These are phyloP conservation scores for Pentamera pediparva DNA, from an alignment of 53 echinoderm and acorn worm species.

Conservation along the genomic window DNA sequence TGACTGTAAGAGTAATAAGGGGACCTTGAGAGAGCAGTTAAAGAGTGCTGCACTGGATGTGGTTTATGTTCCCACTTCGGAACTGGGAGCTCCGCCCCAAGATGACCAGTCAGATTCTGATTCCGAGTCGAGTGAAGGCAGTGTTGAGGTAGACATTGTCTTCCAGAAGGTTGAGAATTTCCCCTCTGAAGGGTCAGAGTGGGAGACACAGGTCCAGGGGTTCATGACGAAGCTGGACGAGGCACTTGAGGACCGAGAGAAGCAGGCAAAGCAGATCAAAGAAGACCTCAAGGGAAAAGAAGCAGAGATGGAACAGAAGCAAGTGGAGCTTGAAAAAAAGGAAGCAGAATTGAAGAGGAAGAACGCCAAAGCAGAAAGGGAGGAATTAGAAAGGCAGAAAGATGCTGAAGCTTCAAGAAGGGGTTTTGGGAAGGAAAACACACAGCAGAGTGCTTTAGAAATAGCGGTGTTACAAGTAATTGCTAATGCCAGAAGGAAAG, in stretches of 20 bases:
- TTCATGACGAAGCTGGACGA: conserved; percentile 76
- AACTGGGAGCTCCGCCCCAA: conserved; percentile 37
- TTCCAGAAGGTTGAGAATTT: conserved; percentile 80
- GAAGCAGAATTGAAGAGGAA: conserved; percentile 9
- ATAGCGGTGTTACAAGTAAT: conserved; percentile 6
- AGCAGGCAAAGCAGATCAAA: conserved; percentile 13
- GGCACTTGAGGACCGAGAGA: conserved; percentile 45
- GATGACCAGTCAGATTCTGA: conserved; percentile 32
- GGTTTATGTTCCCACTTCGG: conserved; percentile 72
- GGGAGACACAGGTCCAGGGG: conserved; percentile 77
- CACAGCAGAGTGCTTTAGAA: too few relatives aligned
- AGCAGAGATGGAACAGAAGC: conserved; percentile 13
- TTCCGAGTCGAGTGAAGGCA: conserved; percentile 47
- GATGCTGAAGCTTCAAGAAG: not conserved
- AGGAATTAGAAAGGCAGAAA: too few relatives aligned
- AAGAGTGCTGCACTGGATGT: conserved; percentile 76
- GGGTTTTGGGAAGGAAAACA: conserved; percentile 42
- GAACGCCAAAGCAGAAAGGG: not conserved
- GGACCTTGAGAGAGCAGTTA: conserved; percentile 31
- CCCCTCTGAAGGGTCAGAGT: conserved; percentile 88
- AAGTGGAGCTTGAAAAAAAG: conserved; percentile 23
- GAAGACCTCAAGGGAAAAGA: conserved; percentile 32
- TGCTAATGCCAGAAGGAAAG: not conserved
- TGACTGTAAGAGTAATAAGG: too few relatives aligned
- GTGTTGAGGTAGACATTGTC: conserved; percentile 62